These are phyloP conservation scores for Rapana venosa DNA, from an alignment of 2,888 invertebrate genomes.

Conservation along the genomic window DNA sequence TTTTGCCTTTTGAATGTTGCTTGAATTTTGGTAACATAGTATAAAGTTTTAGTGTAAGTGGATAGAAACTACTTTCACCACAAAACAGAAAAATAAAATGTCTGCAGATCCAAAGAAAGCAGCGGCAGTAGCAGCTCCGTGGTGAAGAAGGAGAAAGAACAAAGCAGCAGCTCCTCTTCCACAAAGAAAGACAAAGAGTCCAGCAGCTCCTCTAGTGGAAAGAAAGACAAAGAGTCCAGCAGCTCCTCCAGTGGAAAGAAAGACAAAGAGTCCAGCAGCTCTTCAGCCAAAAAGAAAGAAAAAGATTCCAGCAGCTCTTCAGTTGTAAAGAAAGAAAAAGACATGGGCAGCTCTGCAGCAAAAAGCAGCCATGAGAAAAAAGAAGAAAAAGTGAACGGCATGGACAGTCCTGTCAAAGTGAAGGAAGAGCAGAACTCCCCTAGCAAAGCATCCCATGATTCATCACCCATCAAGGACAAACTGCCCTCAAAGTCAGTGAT, in stretches of 20 bases:
- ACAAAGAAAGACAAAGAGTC: constrained; percentile 42
- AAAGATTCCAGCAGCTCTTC: neutral
- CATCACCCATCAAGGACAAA: constrained; percentile 36
- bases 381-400: neutral
- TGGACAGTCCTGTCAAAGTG: constrained; percentile 23
- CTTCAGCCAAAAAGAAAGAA: neutral
- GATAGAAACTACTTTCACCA: too few species aligned
- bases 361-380: neutral
- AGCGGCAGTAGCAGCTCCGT: constrained; percentile 45
- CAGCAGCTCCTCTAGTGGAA: constrained; percentile 28
- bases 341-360: neutral
- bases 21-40: too few species aligned
- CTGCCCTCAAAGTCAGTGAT: constrained; percentile 41
- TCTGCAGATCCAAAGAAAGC: constrained; percentile 46
- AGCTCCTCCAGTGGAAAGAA: neutral
- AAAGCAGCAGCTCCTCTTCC: constrained; percentile 28
- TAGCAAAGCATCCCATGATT: constrained; percentile 34
- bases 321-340: neutral
- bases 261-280: neutral
- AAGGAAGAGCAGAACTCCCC: constrained; percentile 52
- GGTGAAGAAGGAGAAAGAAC: constrained; percentile 36
- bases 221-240: constrained; percentile 29
- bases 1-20: too few species aligned
- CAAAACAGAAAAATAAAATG: too few species aligned
- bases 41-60: too few species aligned